Conservation (phyloP, 2,113 vertebrate genomes). For the Lepidothrix coronata region DNA sequence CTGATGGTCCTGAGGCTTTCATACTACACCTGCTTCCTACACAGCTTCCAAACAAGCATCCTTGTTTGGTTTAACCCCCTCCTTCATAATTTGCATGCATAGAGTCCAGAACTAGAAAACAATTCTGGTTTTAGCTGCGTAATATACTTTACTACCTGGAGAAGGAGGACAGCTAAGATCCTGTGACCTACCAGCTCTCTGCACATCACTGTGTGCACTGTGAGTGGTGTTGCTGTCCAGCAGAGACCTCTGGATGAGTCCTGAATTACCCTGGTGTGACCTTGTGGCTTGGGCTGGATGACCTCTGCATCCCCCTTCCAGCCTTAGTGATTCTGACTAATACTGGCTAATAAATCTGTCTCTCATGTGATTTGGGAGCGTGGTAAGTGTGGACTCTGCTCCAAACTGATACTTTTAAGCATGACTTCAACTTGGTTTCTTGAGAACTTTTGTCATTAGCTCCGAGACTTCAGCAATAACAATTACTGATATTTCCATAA, state of each 20-base stretch:
- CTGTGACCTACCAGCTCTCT: not conserved
- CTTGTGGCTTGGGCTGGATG: not conserved
- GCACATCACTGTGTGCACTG: not conserved
- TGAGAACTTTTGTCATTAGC: not conserved
- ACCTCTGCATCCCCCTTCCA: not conserved
- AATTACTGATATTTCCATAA: not conserved
- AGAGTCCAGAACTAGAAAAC: not conserved
- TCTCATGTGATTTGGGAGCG: fast-evolving
- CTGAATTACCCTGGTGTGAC: not conserved
- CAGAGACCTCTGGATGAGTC: not conserved
- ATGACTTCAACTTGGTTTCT: not conserved
- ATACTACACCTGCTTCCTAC: not conserved
- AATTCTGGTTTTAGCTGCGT: not conserved
- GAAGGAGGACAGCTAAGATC: not conserved
- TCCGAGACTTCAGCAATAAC: not conserved
- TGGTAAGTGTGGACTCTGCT: not conserved
- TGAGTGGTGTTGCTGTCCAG: not conserved
- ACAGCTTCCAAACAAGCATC: not conserved
- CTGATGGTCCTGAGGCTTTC: not conserved
- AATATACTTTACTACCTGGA: not conserved
- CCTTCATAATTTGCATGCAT: not conserved
- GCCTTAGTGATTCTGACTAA: not conserved
- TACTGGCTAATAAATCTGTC: not conserved
- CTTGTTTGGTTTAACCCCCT: not conserved
- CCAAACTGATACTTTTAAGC: not conserved